A percentile compares a stretch with the other conserved stretches of the same genome.
phyloP scores from a whole-genome alignment of 2,888 invertebrate species.

The Halictus ligatus region DNA sequence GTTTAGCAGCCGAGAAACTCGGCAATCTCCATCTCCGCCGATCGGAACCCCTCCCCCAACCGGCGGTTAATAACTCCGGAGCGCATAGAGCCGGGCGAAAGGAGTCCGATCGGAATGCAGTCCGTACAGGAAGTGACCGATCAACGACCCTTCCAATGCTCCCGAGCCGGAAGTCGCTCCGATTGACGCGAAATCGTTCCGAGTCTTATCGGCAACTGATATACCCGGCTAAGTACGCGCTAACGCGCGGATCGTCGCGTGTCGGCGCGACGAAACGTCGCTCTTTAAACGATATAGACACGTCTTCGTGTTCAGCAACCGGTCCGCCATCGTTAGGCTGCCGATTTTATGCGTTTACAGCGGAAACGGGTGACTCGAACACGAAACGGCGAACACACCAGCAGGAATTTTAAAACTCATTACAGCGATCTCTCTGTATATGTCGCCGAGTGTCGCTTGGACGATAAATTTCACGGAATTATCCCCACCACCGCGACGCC shows the following conservation, averaged over 20 bases:
- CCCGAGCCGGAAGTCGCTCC: constrained; percentile 65
- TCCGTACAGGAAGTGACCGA: constrained; percentile 70
- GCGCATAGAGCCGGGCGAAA: constrained; percentile 67
- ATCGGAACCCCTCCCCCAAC: constrained; percentile 29
- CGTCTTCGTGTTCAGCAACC: neutral
- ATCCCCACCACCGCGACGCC: no score
- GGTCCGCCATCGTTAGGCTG: neutral
- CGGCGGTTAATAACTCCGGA: constrained; percentile 69
- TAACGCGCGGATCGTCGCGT: neutral
- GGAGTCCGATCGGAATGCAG: constrained; percentile 71
- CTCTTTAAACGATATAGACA: neutral
- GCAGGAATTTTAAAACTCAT: no score
- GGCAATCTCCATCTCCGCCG: constrained; percentile 57
- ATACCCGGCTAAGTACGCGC: neutral
- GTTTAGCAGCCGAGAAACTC: constrained; percentile 67
- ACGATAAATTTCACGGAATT: no score
- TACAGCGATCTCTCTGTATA: no score
- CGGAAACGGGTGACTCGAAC: no score
- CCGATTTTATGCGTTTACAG: no score
- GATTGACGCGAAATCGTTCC: constrained; percentile 58
- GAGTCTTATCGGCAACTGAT: constrained; percentile 43
- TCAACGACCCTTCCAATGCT: constrained; percentile 65
- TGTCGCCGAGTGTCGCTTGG: no score
- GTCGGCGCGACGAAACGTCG: neutral
- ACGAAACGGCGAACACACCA: no score